Base-by-base conservation (phyloP, 2,888 invertebrate species). In the Entomobrya multifasciata region DNA sequence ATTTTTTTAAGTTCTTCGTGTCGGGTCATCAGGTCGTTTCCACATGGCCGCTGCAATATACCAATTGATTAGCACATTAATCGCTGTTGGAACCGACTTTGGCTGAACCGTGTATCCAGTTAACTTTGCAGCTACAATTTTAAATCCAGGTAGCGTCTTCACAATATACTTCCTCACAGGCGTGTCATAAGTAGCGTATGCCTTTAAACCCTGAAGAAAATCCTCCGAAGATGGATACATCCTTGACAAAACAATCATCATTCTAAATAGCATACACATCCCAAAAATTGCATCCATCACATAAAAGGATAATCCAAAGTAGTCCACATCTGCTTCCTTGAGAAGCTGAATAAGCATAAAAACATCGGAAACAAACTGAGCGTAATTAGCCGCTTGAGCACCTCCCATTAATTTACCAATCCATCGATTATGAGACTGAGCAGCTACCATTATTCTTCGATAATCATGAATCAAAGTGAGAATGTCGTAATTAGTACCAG, bases 1-100 rank as follows among this genome's bases (percentile, higher is more conserved):
- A 36, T 36, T 36, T 36, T 15, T 65, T 81, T 85, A 88, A 47
- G 87, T 87, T 57, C 88, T 27, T 47, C 88, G 60, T n/a, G 79
- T 36, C 6, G 87, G 87, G 25, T 89, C 89, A 49, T 85, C 84
- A 1, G 89, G 89, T 41, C 89, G 55, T 27, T 89, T 85, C 87
- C 87, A 89, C 89, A 89, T 89, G 25, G 89, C 89, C 8, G 89
- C 89, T 4, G 78, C 78, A 55, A 89, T 89, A 49, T 88, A 89
- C 74, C 74, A 88, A 65, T 89, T 88, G 22, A 89, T 84, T 4
- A 89, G 77, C 6, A 77, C 79, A 36, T 89, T 86, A 11, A 89
- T 60, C 8, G 84, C 89, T 22, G 30, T 60, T 0, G 89, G 89
- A 6, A 88, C 89, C 2, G 87, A 77, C 20, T 60, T 55, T 0